Conservation (phyloP, 1,140 invertebrate species). For the Helicorthomorpha holstii region DNA sequence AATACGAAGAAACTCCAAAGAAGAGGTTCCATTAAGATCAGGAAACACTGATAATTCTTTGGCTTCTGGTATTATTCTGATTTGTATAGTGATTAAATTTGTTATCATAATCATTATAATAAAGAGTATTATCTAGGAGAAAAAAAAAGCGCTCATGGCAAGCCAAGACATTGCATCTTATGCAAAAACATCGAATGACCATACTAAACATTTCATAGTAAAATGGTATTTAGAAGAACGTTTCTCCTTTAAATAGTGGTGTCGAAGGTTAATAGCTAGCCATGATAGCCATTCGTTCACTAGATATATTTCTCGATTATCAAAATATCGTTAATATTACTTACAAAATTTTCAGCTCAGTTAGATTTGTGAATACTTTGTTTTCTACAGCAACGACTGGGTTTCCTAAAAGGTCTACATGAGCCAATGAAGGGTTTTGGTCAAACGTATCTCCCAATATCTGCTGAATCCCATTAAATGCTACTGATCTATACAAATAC, state of each 20-base stretch:
- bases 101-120: not conserved
- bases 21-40: constrained; percentile 52
- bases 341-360: constrained; percentile 48
- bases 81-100: not conserved
- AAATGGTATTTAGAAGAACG: no score
- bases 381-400: constrained; percentile 43
- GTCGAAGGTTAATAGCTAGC: no score
- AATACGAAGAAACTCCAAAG: constrained; percentile 57
- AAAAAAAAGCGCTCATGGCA: no score
- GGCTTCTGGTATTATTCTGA: constrained; percentile 69
- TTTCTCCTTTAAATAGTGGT: no score
- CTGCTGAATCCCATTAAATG: constrained; percentile 45
- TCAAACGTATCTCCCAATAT: constrained; percentile 41
- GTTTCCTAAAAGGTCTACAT: constrained; percentile 51
- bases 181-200: no score
- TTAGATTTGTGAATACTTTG: constrained; percentile 43
- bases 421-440: constrained; percentile 34
- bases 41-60: constrained; percentile 59
- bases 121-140: no score
- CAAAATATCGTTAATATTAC: no score
- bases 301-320: no score
- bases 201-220: no score
- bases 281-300: no score
- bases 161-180: no score
- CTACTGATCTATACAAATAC: constrained; percentile 37